phyloP scores from a whole-genome alignment of 2,797 vertebrate species.

The Avahi laniger region DNA sequence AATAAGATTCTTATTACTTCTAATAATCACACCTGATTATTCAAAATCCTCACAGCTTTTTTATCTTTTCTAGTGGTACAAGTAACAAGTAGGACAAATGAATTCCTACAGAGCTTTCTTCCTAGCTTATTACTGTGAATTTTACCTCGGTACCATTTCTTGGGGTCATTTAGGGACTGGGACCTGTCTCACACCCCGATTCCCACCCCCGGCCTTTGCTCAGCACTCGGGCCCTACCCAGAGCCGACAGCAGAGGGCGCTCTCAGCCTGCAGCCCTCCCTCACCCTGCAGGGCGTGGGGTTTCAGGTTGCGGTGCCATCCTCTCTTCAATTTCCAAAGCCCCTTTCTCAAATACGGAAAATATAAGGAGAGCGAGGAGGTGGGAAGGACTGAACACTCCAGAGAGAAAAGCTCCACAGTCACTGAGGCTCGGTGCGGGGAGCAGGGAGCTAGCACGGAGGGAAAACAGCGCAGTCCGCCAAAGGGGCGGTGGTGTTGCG shows the following conservation, averaged over 20 bases:
- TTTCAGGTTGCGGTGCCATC: fast-evolving
- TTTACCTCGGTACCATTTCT: background rate
- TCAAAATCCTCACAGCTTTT: background rate
- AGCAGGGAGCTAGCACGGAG: background rate
- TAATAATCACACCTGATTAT: background rate
- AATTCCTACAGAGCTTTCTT: background rate
- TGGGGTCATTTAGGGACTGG: background rate
- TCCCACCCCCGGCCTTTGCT: background rate
- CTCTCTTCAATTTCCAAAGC: background rate
- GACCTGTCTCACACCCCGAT: background rate
- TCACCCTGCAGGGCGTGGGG: too few species aligned
- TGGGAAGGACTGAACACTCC: too few species aligned
- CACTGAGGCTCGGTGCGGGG: background rate
- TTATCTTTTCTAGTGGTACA: background rate
- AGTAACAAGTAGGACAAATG: background rate
- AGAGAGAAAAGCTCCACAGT: background rate
- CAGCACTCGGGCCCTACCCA: background rate
- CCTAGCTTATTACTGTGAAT: background rate
- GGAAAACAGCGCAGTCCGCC: background rate
- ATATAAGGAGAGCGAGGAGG: background rate
- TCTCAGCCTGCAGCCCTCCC: background rate
- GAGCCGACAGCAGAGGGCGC: background rate
- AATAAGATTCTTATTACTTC: background rate
- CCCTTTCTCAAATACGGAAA: background rate
- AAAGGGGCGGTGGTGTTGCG: too few species aligned